A percentile compares a stretch with the other conserved stretches of the same genome.
Evolutionary conservation across 2,888 invertebrate genomes (phyloP).

Genomic region (Steinernema carpocapsae): DNA sequence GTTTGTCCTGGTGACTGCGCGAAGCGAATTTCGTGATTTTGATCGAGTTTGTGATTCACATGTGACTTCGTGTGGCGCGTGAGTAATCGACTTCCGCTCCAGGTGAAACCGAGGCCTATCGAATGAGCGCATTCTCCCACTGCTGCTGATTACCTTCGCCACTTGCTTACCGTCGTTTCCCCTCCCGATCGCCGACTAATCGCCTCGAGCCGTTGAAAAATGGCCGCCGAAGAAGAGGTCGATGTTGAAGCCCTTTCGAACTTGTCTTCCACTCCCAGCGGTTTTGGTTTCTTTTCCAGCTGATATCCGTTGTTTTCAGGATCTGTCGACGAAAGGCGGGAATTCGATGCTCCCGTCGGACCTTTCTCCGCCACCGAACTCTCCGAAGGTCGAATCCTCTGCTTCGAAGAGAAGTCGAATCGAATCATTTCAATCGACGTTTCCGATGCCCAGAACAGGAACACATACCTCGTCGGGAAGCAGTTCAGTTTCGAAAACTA

Average conservation of each 20-base stretch:
- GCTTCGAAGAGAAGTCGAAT: conserved; percentile 29
- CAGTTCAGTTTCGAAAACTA: conserved; percentile 30
- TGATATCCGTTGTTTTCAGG: background rate
- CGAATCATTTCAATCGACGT: conserved; percentile 10
- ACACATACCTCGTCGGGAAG: background rate
- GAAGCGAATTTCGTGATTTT: no score
- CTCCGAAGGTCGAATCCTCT: conserved; percentile 15
- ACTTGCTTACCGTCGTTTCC: background rate
- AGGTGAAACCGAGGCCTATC: no score
- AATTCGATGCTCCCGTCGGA: conserved; percentile 18
- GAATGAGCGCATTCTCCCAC: no score
- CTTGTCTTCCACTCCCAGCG: background rate
- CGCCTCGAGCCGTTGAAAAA: background rate
- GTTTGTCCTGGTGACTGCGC: no score
- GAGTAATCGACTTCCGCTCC: no score
- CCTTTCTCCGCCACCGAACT: conserved; percentile 18
- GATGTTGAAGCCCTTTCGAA: background rate
- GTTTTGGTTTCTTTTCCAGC: background rate
- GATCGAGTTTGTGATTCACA: no score
- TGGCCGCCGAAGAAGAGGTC: background rate
- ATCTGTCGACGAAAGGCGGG: background rate
- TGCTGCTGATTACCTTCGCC: background rate
- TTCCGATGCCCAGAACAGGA: background rate
- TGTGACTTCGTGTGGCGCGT: no score
- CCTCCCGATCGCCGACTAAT: background rate